Conservation (phyloP, 2,113 vertebrate genomes). For the Chionomys nivalis region DNA sequence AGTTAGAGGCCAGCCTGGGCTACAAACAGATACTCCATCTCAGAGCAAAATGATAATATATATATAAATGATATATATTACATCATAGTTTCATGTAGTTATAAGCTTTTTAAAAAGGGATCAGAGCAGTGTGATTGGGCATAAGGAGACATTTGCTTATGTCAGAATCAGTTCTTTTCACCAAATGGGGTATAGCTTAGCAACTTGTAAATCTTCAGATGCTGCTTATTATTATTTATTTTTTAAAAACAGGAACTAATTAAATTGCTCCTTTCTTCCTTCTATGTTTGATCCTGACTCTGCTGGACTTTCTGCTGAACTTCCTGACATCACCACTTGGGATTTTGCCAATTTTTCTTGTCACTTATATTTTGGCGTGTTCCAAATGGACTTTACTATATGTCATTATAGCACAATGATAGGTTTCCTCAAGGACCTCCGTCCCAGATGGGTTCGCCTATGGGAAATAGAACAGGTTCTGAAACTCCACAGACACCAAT, state of each 20-base stretch:
- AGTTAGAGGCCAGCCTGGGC: background rate
- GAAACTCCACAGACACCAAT: slow-evolving; percentile 93
- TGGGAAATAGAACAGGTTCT: slow-evolving; percentile 92
- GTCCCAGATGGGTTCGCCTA: slow-evolving; percentile 90
- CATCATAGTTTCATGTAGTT: slow-evolving; percentile 36
- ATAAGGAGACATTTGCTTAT: slow-evolving; percentile 56
- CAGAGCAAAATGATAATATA: rapidly evolving
- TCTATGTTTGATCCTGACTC: slow-evolving; percentile 91
- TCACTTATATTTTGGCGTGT: slow-evolving; percentile 83
- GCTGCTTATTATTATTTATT: slow-evolving; percentile 70
- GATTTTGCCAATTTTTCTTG: slow-evolving; percentile 86
- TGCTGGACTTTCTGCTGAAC: slow-evolving; percentile 91
- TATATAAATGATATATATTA: background rate
- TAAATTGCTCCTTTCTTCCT: slow-evolving; percentile 92
- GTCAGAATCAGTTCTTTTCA: slow-evolving; percentile 55
- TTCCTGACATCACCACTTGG: slow-evolving; percentile 89
- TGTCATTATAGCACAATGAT: slow-evolving; percentile 92
- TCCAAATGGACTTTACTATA: slow-evolving; percentile 87
- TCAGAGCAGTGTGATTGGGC: slow-evolving; percentile 27
- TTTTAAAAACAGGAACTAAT: slow-evolving; percentile 89
- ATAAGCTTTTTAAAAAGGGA: background rate
- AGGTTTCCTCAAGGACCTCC: slow-evolving; percentile 92
- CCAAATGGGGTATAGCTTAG: slow-evolving; percentile 83
- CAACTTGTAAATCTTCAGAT: slow-evolving; percentile 84
- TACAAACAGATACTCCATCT: background rate